These are phyloP conservation scores for Pangasianodon gigas DNA, from an alignment of 2,113 vertebrate genomes.

Conservation along the genomic window DNA sequence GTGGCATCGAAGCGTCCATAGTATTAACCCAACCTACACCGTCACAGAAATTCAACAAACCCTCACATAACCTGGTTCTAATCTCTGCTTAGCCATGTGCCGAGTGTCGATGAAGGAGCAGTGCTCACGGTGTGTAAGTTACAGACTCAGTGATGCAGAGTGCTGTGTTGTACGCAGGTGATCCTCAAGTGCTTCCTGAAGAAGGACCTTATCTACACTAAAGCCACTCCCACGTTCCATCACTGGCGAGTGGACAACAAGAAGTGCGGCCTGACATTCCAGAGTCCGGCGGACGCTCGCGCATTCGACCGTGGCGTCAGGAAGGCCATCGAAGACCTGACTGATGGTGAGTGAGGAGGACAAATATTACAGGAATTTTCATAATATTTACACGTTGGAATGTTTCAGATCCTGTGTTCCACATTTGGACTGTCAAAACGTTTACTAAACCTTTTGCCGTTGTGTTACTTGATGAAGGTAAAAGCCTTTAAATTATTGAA, in stretches of 20 bases:
- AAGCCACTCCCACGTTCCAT: constrained; percentile 96
- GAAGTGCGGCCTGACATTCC: constrained; percentile 94
- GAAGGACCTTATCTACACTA: constrained; percentile 95
- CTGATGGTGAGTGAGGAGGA: constrained; percentile 79
- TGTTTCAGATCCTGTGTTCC: not conserved
- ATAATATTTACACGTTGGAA: not conserved
- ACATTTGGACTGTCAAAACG: not conserved
- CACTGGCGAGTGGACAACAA: constrained; percentile 95
- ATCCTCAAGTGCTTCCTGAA: constrained; percentile 92
- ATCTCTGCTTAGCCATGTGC: not conserved
- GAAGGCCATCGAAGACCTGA: constrained; percentile 95
- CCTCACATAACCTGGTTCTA: not conserved
- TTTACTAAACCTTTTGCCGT: not conserved
- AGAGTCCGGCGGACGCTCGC: constrained; percentile 90
- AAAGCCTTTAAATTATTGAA: too few species aligned
- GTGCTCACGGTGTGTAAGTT: not conserved
- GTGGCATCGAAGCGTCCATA: not conserved
- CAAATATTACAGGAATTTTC: not conserved
- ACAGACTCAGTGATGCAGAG: not conserved
- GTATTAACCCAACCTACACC: not conserved
- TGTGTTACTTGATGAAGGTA: too few species aligned
- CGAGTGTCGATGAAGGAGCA: not conserved
- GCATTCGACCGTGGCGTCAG: constrained; percentile 95
- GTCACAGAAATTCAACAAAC: not conserved
- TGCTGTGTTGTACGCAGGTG: constrained; percentile 73